Percentiles rank a stretch among this genome's conserved stretches.
Conservation (phyloP, 1,140 invertebrate species). For the Caenorhabditis inopinata region DNA sequence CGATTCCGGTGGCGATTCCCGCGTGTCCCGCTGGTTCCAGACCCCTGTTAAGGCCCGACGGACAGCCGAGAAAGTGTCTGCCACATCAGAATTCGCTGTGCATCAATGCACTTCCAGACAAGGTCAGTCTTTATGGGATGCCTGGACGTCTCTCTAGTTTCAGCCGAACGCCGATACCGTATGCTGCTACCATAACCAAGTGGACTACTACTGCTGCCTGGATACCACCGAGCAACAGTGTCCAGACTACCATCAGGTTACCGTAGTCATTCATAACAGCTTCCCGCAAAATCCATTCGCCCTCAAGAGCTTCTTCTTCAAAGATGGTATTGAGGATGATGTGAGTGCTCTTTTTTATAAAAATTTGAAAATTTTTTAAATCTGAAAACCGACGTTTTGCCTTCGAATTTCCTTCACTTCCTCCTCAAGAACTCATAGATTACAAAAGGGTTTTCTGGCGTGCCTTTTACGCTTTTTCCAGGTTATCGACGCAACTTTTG, state of each 20-base stretch:
- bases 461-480: too few relatives aligned
- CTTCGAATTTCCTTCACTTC: too few relatives aligned
- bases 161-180: slow-evolving; percentile 57
- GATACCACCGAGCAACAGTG: slow-evolving; percentile 50
- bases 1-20: slow-evolving; percentile 5
- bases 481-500: slow-evolving; percentile 28
- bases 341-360: background rate
- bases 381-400: background rate
- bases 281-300: slow-evolving; percentile 60
- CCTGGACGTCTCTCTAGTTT: too few relatives aligned
- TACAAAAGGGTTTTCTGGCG: too few relatives aligned
- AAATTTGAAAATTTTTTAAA: background rate
- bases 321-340: slow-evolving; percentile 63
- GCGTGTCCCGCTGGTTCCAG: slow-evolving; percentile 44
- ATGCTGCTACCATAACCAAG: slow-evolving; percentile 66
- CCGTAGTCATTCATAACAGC: slow-evolving; percentile 66
- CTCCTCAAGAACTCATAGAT: too few relatives aligned
- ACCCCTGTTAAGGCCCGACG: slow-evolving; percentile 54
- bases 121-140: too few relatives aligned
- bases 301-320: slow-evolving; percentile 60
- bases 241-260: slow-evolving; percentile 49
- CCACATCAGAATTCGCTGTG: slow-evolving; percentile 64
- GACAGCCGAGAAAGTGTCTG: slow-evolving; percentile 63
- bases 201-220: slow-evolving; percentile 65
- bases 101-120: slow-evolving; percentile 62